Evolutionary conservation across 1,140 invertebrate species (phyloP).

Genomic region (Microplitis mediator): DNA sequence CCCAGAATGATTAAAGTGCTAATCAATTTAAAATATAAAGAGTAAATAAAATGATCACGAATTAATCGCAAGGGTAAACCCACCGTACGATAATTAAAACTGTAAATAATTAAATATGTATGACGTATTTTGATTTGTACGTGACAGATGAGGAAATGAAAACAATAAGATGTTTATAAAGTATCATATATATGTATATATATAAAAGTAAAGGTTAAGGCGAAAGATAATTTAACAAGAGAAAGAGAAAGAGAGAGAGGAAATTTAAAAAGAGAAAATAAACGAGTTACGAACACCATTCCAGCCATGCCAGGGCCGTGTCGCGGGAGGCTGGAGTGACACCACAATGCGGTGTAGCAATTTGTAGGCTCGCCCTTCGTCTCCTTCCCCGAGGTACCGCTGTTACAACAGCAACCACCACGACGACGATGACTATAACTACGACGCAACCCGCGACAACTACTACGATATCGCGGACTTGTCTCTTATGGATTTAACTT

Average conservation of each 20-base stretch:
- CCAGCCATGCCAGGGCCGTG: constrained; percentile 60
- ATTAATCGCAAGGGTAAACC: too few relatives aligned
- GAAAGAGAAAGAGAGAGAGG: neutral
- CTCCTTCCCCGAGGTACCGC: constrained; percentile 37
- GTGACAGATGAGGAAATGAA: neutral
- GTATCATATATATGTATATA: constrained; percentile 4
- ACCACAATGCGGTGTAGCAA: constrained; percentile 64
- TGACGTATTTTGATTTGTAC: too few relatives aligned
- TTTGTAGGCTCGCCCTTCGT: constrained; percentile 62
- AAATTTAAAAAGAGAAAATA: constrained; percentile 31
- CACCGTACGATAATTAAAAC: too few relatives aligned
- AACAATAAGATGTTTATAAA: constrained; percentile 7
- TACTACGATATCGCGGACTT: neutral
- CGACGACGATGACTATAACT: neutral
- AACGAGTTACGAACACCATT: constrained; percentile 56
- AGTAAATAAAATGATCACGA: too few relatives aligned
- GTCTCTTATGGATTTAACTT: neutral
- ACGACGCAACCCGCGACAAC: neutral
- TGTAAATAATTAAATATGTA: too few relatives aligned
- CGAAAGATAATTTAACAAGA: constrained; percentile 1
- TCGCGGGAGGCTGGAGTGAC: constrained; percentile 60
- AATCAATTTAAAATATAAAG: too few relatives aligned
- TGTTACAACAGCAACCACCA: neutral
- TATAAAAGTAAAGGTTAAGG: constrained; percentile 25
- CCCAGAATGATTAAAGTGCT: too few relatives aligned